These are phyloP conservation scores for Chroicocephalus ridibundus DNA, from an alignment of 2,113 vertebrate species.

Conservation along the genomic window DNA sequence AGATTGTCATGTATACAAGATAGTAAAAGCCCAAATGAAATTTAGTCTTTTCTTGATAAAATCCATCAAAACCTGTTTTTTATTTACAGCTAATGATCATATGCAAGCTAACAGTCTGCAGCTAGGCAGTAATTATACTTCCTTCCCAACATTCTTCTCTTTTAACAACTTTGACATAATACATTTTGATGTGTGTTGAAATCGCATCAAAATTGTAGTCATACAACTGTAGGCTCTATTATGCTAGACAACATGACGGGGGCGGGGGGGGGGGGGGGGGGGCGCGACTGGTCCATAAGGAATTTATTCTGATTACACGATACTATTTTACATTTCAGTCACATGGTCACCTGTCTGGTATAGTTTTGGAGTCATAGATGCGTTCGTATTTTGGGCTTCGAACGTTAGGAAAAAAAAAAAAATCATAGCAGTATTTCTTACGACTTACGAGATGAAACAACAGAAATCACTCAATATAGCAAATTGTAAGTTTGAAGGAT, in stretches of 20 bases:
- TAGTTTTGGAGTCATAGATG: not conserved
- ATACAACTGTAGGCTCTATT: not conserved
- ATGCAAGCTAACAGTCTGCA: not conserved
- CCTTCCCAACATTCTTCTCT: slow-evolving; percentile 2
- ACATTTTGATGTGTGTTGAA: slow-evolving; percentile 19
- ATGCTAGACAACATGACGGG: not conserved
- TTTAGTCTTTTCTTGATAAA: slow-evolving; percentile 16
- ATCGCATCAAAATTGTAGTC: not conserved
- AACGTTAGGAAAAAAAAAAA: not conserved
- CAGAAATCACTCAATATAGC: slow-evolving; percentile 10
- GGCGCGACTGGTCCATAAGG: not conserved
- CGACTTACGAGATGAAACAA: slow-evolving; percentile 18
- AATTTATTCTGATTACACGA: not conserved
- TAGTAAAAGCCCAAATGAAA: not conserved
- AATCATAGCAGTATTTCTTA: not conserved
- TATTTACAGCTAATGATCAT: slow-evolving; percentile 29
- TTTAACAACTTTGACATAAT: slow-evolving; percentile 16
- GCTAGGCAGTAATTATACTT: slow-evolving; percentile 6
- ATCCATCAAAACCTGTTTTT: slow-evolving; percentile 31
- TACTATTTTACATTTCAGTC: slow-evolving; percentile 30
- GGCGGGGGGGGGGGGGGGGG: too few relatives aligned
- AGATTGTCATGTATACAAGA: not conserved
- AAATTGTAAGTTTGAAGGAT: slow-evolving; percentile 18
- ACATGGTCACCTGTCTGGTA: not conserved
- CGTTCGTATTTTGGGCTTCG: not conserved